Evolutionary conservation across 2,888 invertebrate genomes (phyloP).

Genomic region (Andrena praecox): DNA sequence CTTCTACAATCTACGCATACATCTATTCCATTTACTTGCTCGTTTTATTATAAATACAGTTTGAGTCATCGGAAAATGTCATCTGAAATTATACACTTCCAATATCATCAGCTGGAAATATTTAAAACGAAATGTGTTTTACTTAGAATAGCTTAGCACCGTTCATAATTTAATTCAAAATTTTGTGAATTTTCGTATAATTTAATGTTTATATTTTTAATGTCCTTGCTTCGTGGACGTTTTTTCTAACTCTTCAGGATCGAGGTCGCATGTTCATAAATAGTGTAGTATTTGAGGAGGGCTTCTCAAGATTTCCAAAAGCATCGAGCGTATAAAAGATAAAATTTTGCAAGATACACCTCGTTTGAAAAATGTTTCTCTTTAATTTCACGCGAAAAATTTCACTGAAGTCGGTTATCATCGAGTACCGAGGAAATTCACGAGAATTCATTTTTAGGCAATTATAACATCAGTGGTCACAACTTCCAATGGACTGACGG

Average conservation of each 20-base stretch:
- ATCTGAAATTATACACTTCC: neutral
- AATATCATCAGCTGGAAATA: neutral
- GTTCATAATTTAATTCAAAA: too few species aligned
- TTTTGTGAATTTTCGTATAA: too few species aligned
- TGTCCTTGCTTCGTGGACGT: too few species aligned
- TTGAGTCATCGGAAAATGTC: neutral
- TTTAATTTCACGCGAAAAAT: neutral
- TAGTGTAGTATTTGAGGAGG: too few species aligned
- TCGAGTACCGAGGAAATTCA: neutral
- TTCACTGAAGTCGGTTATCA: neutral
- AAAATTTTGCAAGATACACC: too few species aligned
- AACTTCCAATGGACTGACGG: conserved; percentile 96
- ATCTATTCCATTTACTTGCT: neutral
- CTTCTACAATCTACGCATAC: neutral
- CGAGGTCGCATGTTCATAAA: too few species aligned
- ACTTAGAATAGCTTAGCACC: too few species aligned
- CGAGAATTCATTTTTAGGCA: conserved; percentile 85
- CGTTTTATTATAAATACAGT: neutral
- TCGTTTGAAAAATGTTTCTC: neutral
- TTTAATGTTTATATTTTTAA: too few species aligned
- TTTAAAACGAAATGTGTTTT: too few species aligned
- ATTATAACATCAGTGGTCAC: conserved; percentile 91
- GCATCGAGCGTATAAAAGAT: too few species aligned
- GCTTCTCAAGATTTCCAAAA: too few species aligned
- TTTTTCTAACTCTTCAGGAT: too few species aligned